These are phyloP conservation scores for Ophion ellenae DNA, from an alignment of 2,888 invertebrate genomes.

Conservation along the genomic window DNA sequence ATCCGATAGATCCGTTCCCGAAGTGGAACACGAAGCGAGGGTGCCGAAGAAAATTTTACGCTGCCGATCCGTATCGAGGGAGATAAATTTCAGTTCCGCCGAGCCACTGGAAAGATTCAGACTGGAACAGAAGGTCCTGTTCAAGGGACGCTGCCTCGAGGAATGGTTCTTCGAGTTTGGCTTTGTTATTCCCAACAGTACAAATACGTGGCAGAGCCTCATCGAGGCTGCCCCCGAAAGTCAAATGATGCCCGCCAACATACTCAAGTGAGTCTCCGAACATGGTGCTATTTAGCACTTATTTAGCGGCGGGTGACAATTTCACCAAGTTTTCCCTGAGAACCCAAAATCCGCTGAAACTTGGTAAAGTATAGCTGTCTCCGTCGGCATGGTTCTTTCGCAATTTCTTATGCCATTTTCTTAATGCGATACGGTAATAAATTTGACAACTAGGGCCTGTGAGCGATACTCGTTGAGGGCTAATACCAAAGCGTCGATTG, in stretches of 20 bases:
- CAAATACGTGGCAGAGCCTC: conserved; percentile 99
- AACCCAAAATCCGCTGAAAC: no score
- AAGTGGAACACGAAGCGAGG: conserved; percentile 96
- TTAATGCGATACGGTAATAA: no score
- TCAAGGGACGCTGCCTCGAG: conserved; percentile 96
- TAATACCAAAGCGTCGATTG: no score
- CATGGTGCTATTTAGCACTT: background rate
- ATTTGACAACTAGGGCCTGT: no score
- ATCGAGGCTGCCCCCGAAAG: conserved; percentile 99
- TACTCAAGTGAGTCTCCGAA: conserved; percentile 90
- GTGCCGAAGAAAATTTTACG: conserved; percentile 98
- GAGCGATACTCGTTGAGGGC: no score
- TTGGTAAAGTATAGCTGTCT: no score
- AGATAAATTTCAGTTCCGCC: conserved; percentile 95
- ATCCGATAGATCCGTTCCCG: conserved; percentile 88
- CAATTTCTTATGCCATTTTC: no score
- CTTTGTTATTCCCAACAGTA: conserved; percentile 98
- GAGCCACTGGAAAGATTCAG: conserved; percentile 98
- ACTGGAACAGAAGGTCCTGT: conserved; percentile 93
- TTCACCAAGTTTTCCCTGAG: no score
- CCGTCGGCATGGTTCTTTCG: no score
- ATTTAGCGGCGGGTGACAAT: background rate
- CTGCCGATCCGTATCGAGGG: conserved; percentile 94
- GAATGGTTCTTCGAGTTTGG: conserved; percentile 99
- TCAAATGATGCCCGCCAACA: conserved; percentile 99